Evolutionary conservation across 2,888 invertebrate genomes (phyloP), one percentile per base, ranked within the genome.

Genomic region (Trilocha varians): DNA sequence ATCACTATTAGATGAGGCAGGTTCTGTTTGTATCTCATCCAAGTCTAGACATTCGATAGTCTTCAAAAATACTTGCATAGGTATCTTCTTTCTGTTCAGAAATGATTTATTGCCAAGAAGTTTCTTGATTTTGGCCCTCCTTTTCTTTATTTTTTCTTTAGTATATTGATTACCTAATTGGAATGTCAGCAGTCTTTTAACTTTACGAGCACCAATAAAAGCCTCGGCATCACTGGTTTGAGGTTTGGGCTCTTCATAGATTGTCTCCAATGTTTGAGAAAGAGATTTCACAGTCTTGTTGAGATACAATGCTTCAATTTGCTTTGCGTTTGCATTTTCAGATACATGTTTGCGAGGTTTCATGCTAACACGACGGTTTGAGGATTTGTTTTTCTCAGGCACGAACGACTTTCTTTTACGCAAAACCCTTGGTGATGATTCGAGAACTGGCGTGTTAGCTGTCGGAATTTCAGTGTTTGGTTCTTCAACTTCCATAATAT

Each of bases 171-270:
- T 79, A 52, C 83, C 76, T 50, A 75, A 48, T 55, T 83, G 80
- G 65, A 89, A 89, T 63, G 87, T 84, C 44, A 89, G 74, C 56
- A 87, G 74, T 70, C 89, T 82, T 65, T 87, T 89, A 2, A 89
- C 77, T 65, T 88, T 88, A 41, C 85, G 80, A 1, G 78, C 80
- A 35, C 88, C 85, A 54, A 89, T 86, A 4, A 74, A 64, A n/a
- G 70, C 65, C 38, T 76, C 67, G 18, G 77, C 65, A 38, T 82
- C 80, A 49, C 63, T 71, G 45, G 55, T 73, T 36, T 69, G 76
- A 46, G 77, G 71, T 54, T 84, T 87, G n/a, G 87, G 85, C 51
- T 90, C 90, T 70, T 90, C 90, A 58, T 86, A 89, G 58, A 90
- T 90, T 2, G 90, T 90, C 69, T 90, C 90, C 53, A 90, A 71